Evolutionary conservation across 2,113 vertebrate species (phyloP).

Genomic region (Taurulus bubalis): DNA sequence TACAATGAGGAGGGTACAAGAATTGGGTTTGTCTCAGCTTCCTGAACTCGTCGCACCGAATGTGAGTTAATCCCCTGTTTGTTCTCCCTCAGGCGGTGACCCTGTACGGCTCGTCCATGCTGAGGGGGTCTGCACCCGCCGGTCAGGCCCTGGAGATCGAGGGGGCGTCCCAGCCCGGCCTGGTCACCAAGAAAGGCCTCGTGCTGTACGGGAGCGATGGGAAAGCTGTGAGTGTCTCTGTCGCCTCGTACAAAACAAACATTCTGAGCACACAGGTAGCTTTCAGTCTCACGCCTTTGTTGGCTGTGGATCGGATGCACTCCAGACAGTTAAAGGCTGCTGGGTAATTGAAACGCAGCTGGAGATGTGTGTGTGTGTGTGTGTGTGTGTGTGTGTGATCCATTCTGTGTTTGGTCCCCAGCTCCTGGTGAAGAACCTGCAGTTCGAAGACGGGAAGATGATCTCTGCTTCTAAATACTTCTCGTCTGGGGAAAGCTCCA

Average conservation of each 20-base stretch:
- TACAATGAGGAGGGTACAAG: too few species aligned
- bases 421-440: constrained; percentile 89
- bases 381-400: background rate
- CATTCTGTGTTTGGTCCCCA: constrained; percentile 46
- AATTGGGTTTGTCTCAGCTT: background rate
- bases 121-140: constrained; percentile 77
- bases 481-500: constrained; percentile 75
- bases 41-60: background rate
- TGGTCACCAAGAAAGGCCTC: constrained; percentile 90
- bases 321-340: background rate
- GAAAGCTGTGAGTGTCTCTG: constrained; percentile 85
- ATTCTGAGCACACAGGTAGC: constrained; percentile 3
- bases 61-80: constrained; percentile 2
- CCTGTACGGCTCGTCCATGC: constrained; percentile 88
- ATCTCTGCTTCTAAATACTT: constrained; percentile 88
- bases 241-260: constrained; percentile 1
- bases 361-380: background rate
- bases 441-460: constrained; percentile 91
- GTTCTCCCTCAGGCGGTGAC: constrained; percentile 84
- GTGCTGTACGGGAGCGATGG: constrained; percentile 90
- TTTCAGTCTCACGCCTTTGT: background rate
- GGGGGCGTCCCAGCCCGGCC: constrained; percentile 85
- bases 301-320: background rate
- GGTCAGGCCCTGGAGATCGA: constrained; percentile 88
- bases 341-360: background rate